phyloP scores from a whole-genome alignment of 2,888 invertebrate genomes.

The Andrena flavipes region DNA sequence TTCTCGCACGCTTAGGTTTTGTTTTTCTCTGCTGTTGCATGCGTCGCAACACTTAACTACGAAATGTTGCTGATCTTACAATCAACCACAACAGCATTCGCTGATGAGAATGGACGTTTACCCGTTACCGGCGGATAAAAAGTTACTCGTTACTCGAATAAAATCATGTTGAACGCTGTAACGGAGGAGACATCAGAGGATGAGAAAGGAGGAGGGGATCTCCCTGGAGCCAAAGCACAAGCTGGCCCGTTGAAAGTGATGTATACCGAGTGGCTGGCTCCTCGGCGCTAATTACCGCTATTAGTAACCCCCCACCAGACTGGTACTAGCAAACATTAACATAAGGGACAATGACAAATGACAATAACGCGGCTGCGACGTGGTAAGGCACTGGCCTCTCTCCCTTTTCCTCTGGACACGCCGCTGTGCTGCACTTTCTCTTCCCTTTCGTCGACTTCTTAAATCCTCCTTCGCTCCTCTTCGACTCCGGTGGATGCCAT shows the following conservation, averaged over 20 bases:
- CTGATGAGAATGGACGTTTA: background rate
- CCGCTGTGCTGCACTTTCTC: slow-evolving; percentile 42
- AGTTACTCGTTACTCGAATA: background rate
- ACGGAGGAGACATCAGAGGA: slow-evolving; percentile 14
- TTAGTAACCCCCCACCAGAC: slow-evolving; percentile 70
- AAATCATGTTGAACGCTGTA: background rate
- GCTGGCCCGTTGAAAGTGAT: slow-evolving; percentile 73
- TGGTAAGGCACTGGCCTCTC: slow-evolving; percentile 57
- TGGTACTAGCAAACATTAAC: slow-evolving; percentile 72
- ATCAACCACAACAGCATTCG: background rate
- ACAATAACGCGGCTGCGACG: slow-evolving; percentile 72
- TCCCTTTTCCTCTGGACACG: slow-evolving; percentile 6
- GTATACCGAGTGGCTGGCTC: slow-evolving; percentile 72
- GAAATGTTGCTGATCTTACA: background rate
- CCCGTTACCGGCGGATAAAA: background rate
- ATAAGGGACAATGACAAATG: slow-evolving; percentile 77
- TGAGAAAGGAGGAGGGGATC: slow-evolving; percentile 38
- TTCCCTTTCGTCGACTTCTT: slow-evolving; percentile 53
- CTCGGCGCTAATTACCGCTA: slow-evolving; percentile 75
- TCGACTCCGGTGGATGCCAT: slow-evolving; percentile 23
- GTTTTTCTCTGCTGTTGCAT: background rate
- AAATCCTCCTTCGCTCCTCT: slow-evolving; percentile 20
- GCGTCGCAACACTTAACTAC: background rate
- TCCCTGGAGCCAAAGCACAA: slow-evolving; percentile 45
- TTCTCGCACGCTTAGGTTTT: too few relatives aligned